Conservation (phyloP, 1,140 invertebrate genomes). For the Parasteatoda tepidariorum region DNA sequence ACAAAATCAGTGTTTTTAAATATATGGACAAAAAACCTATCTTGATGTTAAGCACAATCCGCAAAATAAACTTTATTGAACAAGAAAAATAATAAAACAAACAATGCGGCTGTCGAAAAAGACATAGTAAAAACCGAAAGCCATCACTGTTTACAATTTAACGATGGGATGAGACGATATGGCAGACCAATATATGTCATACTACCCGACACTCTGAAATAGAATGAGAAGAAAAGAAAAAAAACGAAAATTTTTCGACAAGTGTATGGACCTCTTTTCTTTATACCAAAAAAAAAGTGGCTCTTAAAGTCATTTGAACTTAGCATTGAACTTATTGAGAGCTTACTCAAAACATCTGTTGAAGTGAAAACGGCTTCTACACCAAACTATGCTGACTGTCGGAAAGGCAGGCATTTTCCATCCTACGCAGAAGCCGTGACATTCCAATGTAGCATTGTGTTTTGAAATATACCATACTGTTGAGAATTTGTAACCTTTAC, state of each 20-base stretch:
- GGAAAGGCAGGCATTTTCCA: neutral
- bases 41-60: neutral
- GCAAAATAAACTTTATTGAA: neutral
- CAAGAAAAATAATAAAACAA: neutral
- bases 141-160: neutral
- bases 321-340: neutral
- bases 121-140: neutral
- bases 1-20: neutral
- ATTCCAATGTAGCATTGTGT: slow-evolving; percentile 7
- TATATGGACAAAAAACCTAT: neutral
- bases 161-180: slow-evolving; percentile 16
- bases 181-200: neutral
- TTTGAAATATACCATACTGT: slow-evolving; percentile 10
- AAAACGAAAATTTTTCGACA: slow-evolving; percentile 19
- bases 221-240: neutral
- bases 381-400: neutral
- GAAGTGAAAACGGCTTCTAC: neutral
- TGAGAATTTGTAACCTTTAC: neutral
- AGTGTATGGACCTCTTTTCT: slow-evolving; percentile 7
- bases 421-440: neutral
- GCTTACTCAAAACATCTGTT: neutral
- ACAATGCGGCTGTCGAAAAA: neutral
- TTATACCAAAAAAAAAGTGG: slow-evolving; percentile 8
- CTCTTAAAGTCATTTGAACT: neutral
- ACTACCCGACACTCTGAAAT: neutral